Percentiles rank a stretch among this genome's conserved stretches.
phyloP scores from a whole-genome alignment of 2,113 vertebrate genomes.

The Geothlypis trichas region DNA sequence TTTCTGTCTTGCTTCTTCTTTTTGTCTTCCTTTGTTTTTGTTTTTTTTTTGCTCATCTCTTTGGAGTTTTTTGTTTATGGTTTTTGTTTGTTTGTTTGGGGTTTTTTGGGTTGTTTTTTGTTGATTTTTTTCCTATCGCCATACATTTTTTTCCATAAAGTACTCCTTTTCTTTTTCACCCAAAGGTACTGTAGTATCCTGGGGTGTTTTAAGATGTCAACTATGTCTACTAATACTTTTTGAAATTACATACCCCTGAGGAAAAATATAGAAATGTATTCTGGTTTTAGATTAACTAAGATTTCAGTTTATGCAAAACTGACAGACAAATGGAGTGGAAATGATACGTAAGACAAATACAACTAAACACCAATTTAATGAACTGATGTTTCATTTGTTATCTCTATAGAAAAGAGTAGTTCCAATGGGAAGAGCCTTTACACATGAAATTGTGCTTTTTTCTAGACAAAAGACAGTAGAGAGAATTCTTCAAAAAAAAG shows the following conservation, averaged over 20 bases:
- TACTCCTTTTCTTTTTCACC: background rate
- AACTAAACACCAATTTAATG: conserved; percentile 21
- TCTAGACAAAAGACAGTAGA: background rate
- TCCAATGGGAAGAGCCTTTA: background rate
- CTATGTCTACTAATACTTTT: conserved; percentile 29
- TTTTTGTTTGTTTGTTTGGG: background rate
- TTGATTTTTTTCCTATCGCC: background rate
- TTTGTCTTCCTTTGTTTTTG: background rate
- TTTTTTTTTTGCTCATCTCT: background rate
- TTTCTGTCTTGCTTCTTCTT: background rate
- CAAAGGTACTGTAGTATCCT: background rate
- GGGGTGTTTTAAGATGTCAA: conserved; percentile 8
- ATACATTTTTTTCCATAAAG: background rate
- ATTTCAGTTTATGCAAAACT: conserved; percentile 46
- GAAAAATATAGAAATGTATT: conserved; percentile 19
- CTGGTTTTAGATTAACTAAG: conserved; percentile 44
- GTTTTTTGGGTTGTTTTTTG: background rate
- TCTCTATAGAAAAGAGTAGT: background rate
- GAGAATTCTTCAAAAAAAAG: background rate
- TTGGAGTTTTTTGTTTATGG: background rate
- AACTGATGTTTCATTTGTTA: conserved; percentile 28
- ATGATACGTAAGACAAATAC: background rate
- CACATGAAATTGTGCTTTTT: background rate
- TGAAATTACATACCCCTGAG: conserved; percentile 25
- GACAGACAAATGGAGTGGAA: conserved; percentile 45